These are phyloP conservation scores for Eubucco bourcierii DNA, from an alignment of 2,113 vertebrate species.

Conservation along the genomic window DNA sequence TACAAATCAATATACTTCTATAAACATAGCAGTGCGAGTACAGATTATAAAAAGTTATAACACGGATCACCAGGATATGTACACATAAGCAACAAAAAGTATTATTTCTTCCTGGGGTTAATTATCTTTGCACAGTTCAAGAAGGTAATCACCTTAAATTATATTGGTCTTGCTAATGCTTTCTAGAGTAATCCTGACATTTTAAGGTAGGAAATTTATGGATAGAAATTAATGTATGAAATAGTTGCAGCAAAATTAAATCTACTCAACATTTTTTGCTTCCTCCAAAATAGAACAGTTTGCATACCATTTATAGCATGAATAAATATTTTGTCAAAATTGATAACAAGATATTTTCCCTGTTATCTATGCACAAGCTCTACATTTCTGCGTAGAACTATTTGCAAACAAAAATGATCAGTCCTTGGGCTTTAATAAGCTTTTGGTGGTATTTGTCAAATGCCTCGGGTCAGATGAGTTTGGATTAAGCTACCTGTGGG, in stretches of 20 bases:
- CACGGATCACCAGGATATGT: background rate
- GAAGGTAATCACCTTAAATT: conserved; percentile 37
- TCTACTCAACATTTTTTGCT: background rate
- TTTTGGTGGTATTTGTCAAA: background rate
- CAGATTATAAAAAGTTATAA: background rate
- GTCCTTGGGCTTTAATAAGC: background rate
- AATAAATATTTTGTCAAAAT: conserved; percentile 24
- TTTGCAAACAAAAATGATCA: background rate
- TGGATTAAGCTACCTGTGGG: background rate
- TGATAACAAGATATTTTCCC: background rate
- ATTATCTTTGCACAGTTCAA: conserved; percentile 21
- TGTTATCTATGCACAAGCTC: background rate
- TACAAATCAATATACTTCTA: conserved; percentile 43
- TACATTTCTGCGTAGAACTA: background rate
- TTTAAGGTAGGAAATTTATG: conserved; percentile 20
- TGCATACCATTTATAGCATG: background rate
- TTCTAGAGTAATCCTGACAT: conserved; percentile 25
- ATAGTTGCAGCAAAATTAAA: conserved; percentile 21
- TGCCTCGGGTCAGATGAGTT: background rate
- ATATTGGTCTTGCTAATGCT: background rate
- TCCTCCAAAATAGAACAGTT: conserved; percentile 7
- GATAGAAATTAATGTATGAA: background rate
- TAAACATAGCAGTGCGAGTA: background rate
- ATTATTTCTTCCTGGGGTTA: conserved; percentile 40
- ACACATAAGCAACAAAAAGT: conserved; percentile 29